These are phyloP conservation scores for Drosophila tropicalis DNA, from an alignment of 1,140 invertebrate genomes.

Conservation along the genomic window DNA sequence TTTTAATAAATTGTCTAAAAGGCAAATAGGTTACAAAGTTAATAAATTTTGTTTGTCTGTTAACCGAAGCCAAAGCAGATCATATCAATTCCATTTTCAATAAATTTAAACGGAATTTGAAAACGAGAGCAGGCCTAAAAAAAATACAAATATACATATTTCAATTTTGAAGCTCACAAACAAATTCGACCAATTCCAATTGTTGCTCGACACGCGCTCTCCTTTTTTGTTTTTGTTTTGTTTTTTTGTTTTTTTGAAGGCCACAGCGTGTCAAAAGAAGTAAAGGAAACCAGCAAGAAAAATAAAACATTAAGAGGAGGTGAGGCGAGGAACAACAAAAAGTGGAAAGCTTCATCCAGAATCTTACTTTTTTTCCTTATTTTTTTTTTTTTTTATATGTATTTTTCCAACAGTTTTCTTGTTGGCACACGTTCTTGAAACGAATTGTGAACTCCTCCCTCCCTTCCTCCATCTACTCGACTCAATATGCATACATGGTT, in stretches of 20 bases:
- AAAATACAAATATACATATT: not conserved
- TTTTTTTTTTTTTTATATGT: conserved; percentile 5
- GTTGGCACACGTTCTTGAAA: conserved; percentile 19
- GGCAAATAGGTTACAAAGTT: no score
- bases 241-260: not conserved
- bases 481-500: not conserved
- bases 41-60: no score
- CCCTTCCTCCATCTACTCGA: not conserved
- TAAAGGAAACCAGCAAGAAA: conserved; percentile 1
- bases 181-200: not conserved
- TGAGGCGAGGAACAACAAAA: conserved; percentile 11
- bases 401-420: conserved; percentile 47
- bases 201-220: not conserved
- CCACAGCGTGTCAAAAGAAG: not conserved
- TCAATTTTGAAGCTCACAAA: not conserved
- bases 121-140: no score
- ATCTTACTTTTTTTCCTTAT: not conserved
- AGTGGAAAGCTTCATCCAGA: not conserved
- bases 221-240: not conserved
- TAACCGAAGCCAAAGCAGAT: no score
- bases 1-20: no score
- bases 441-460: not conserved
- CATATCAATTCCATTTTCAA: no score
- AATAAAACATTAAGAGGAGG: not conserved
- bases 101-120: not conserved